Percentiles rank a stretch among this genome's conserved stretches.
phyloP scores from a whole-genome alignment of 2,113 vertebrate species.

The Hystrix cristata region DNA sequence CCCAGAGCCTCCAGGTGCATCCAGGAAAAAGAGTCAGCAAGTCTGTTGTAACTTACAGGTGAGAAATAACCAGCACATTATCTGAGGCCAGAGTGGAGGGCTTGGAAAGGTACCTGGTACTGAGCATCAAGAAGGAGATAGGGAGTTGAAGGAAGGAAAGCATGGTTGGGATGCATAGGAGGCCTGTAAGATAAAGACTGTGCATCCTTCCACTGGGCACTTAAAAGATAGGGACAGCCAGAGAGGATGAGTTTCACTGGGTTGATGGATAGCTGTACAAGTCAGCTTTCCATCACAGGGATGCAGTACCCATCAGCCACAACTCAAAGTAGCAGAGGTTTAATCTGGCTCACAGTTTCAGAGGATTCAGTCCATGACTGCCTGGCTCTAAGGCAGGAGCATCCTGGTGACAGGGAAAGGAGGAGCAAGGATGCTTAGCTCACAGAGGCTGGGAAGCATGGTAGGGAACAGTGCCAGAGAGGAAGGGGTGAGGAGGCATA shows the following conservation, averaged over 20 bases:
- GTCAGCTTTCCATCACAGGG: background rate
- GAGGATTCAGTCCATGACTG: background rate
- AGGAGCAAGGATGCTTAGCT: background rate
- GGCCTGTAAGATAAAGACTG: no score
- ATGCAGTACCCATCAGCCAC: background rate
- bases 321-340: background rate
- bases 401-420: background rate
- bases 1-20: no score
- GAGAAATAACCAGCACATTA: no score
- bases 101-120: no score
- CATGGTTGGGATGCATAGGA: no score
- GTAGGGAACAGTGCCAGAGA: background rate
- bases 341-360: background rate
- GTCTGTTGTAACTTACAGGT: no score
- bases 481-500: background rate
- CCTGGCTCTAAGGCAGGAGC: background rate
- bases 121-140: no score
- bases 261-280: background rate
- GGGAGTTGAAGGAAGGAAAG: no score
- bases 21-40: no score
- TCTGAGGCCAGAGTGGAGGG: no score
- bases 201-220: no score
- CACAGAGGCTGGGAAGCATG: background rate
- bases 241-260: background rate
- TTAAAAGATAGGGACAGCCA: background rate